Base-by-base conservation (phyloP, 2,888 invertebrate species). In the Himalopsyche tibetana region DNA sequence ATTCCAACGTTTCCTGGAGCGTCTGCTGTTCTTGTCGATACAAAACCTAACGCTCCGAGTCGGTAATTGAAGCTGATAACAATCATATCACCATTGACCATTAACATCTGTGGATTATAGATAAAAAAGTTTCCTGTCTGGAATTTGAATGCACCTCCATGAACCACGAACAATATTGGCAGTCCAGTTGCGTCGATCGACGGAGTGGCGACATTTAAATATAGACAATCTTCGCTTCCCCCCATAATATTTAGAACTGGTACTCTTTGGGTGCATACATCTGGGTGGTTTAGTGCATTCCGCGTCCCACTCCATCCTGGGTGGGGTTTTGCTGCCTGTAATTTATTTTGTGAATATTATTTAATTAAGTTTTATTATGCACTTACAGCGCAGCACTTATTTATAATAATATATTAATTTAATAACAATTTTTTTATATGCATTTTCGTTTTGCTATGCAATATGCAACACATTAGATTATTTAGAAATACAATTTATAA, bases 191-290 rank as follows among this genome's bases (percentile, higher is more conserved):
- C 91, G 80, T 94, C 93, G 81, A 95, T 90, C 87, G 92, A 93
- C 0, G 95, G 95, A 0, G 94, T 94, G 91, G 94, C 95, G 0
- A 96, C 94, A 90, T 96, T 96, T 3, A 96, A 91, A 90, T 95
- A 95, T 0, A 96, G 92, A 89, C 96, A 96, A 90, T 96, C 95
- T 89, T 96, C 96, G 83, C 91, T 92, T 0, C 95, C 95, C 0
- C 91, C 89, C 1, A 56, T 1, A 4, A 55, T 3, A 17, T 80
- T 80, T 0, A 84, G 0, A 5, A n/a, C 0, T 12, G 2, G 9
- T 87, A 93, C 92, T 40, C n/a, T 84, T 90, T 96, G 96, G 0
- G 94, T 94, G 88, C 94, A 94, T 0, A 94, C 92, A 51, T 94
- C 93, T 5, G 94, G 93, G 90, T 95, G 95, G 2, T 94, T 91